Base-by-base conservation (phyloP, 2,797 vertebrate species). In the Phoebastria nigripes region DNA sequence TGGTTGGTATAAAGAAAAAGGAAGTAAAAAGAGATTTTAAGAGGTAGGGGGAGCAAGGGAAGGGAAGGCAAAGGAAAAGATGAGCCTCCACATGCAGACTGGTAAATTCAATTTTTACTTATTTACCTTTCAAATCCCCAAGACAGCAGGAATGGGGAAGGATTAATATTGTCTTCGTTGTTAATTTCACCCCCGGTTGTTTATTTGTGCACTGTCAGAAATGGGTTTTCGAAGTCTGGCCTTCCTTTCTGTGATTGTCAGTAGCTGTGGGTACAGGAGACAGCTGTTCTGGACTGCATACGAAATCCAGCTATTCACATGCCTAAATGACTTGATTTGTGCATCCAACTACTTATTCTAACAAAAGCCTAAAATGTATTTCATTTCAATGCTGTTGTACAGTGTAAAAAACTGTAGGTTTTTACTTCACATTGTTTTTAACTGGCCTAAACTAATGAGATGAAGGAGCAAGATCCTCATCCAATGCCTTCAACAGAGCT, bases 191-290 rank as follows among this genome's bases (percentile, higher is more conserved):
- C 42, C 46, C 15, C 28, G 61, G 26, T 39, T 89, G 33, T 92
- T 93, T 79, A 66, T 93, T 91, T 94, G 82, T 81, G 69, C 56
- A 41, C 39, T 74, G 47, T 93, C 79, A 92, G 76, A 81, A 84
- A 81, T 2, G 31, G 66, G 39, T 31, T 93, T 65, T 72, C 72
- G 41, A 87, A 77, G 62, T 51, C 71, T 88, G 65, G 25, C 89
- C 62, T 49, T 51, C 39, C 18, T 87, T 89, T 83, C 69, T 59
- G 21, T 83, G 51, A 41, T 11, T 59, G 55, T 82, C 88, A 86
- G 87, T 79, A 70, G 61, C 51, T 70, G 56, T 10, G 14, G 51
- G 44, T 88, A 72, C 76, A 81, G 58, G 65, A 89, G 37, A 42
- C 95, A 80, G 47, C 86, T 94, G 86, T 73, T 93, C 59, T 54